These are phyloP conservation scores for Illadopsis cleaveri DNA, from an alignment of 2,113 vertebrate species.

Conservation along the genomic window DNA sequence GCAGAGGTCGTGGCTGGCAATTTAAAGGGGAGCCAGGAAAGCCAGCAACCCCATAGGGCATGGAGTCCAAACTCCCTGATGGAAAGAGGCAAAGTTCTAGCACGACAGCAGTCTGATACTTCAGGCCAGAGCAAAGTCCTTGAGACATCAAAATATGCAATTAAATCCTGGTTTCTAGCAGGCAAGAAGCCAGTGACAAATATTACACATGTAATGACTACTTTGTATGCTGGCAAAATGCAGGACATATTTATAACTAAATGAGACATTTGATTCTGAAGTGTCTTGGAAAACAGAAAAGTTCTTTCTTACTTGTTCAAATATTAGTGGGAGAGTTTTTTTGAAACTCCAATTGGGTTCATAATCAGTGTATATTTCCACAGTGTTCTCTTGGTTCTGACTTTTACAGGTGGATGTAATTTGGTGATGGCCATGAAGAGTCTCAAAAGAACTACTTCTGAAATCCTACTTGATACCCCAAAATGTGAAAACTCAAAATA, in stretches of 20 bases:
- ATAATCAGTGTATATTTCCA: not conserved
- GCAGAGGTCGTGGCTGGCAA: not conserved
- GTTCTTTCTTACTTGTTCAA: not conserved
- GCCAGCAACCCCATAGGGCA: not conserved
- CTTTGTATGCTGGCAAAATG: not conserved
- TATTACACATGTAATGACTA: not conserved
- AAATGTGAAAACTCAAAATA: not conserved
- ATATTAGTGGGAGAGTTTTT: rapidly evolving
- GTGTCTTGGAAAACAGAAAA: not conserved
- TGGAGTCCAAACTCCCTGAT: not conserved
- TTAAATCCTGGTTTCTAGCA: not conserved
- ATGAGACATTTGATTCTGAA: not conserved
- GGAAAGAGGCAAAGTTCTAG: not conserved
- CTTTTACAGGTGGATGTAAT: not conserved
- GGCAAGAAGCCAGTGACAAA: not conserved
- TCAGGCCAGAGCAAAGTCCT: not conserved
- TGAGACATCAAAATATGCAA: not conserved
- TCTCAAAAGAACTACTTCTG: not conserved
- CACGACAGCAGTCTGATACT: not conserved
- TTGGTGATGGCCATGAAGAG: not conserved
- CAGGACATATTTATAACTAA: not conserved
- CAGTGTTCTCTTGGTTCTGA: not conserved
- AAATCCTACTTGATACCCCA: not conserved
- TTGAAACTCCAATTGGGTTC: not conserved
- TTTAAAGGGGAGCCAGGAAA: not conserved